These are phyloP conservation scores for Malurus cyaneus DNA, from an alignment of 2,113 vertebrate species.

Conservation along the genomic window DNA sequence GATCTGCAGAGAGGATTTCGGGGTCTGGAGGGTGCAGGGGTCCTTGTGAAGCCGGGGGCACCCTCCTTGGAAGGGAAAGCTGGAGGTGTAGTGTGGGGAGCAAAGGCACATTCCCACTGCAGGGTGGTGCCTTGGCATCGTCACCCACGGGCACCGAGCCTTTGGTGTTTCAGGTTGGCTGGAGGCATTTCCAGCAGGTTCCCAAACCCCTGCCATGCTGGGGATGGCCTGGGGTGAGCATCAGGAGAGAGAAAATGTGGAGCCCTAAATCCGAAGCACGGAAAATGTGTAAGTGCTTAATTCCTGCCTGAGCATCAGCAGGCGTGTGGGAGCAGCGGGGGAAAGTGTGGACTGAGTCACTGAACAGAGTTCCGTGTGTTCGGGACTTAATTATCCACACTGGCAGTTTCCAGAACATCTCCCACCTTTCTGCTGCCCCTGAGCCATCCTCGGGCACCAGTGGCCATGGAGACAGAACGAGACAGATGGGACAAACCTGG, in stretches of 20 bases:
- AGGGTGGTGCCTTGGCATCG: not conserved
- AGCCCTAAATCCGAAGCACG: not conserved
- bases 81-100: not conserved
- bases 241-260: not conserved
- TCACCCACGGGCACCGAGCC: rapidly evolving
- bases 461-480: not conserved
- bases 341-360: conserved; percentile 10
- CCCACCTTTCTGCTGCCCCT: not conserved
- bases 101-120: not conserved
- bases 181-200: conserved; percentile 7
- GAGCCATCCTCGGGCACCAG: not conserved
- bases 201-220: not conserved
- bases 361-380: not conserved
- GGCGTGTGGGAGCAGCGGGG: not conserved
- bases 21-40: not conserved
- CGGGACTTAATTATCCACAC: not conserved
- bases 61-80: rapidly evolving
- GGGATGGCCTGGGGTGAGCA: conserved; percentile 21
- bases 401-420: not conserved
- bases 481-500: not conserved
- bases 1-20: not conserved
- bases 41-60: not conserved
- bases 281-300: rapidly evolving
- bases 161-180: not conserved
- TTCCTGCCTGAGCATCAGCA: not conserved